Evolutionary conservation across 2,888 invertebrate species (phyloP).

Genomic region (Patella pellucida): DNA sequence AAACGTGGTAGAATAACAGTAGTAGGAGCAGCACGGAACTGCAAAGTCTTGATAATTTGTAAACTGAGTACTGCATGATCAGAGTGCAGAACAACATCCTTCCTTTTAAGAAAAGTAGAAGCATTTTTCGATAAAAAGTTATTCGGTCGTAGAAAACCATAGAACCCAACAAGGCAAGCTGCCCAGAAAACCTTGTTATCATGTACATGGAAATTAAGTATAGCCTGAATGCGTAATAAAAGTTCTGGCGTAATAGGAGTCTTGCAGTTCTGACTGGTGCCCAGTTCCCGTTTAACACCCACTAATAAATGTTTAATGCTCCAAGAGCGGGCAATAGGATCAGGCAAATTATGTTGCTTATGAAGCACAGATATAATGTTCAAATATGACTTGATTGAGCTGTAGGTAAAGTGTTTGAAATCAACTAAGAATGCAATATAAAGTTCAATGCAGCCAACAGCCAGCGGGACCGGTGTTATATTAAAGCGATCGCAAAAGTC

Average conservation of each 20-base stretch:
- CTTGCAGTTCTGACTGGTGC: too few relatives aligned
- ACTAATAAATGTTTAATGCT: not conserved
- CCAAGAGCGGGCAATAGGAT: not conserved
- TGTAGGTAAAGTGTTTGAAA: not conserved
- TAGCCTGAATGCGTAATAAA: too few relatives aligned
- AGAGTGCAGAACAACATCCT: not conserved
- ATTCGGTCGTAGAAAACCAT: not conserved
- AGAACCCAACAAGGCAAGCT: not conserved
- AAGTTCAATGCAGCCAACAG: not conserved
- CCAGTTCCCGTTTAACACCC: not conserved
- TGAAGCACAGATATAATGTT: conserved; percentile 3
- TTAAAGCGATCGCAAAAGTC: not conserved
- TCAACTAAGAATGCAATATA: not conserved
- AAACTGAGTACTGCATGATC: not conserved
- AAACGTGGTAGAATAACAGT: not conserved
- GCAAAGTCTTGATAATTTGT: not conserved
- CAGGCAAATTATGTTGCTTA: not conserved
- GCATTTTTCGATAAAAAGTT: not conserved
- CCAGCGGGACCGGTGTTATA: not conserved
- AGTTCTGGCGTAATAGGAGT: too few relatives aligned
- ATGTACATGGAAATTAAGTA: too few relatives aligned
- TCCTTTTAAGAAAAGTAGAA: too few relatives aligned
- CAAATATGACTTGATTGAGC: not conserved
- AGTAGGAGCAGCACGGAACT: not conserved
- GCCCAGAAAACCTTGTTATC: not conserved